A percentile compares a stretch with the other conserved stretches of the same genome.
Evolutionary conservation across 2,797 vertebrate genomes (phyloP).

Genomic region (Bradypodion pumilum): DNA sequence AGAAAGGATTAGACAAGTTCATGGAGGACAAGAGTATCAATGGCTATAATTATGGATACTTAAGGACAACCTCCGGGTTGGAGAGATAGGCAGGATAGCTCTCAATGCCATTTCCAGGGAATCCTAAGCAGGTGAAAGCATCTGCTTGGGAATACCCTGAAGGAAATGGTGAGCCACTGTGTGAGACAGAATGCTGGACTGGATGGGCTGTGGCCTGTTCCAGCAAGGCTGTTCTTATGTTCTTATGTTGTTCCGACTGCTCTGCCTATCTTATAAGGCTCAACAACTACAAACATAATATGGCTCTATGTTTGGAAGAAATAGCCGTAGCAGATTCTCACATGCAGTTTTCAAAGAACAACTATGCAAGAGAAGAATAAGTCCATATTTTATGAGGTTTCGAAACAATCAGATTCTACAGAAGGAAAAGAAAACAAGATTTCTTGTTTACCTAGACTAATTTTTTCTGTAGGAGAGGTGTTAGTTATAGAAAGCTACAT

Average conservation of each 20-base stretch:
- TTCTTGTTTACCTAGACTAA: background rate
- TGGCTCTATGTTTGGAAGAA: background rate
- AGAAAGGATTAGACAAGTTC: too few relatives aligned
- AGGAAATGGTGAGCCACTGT: too few relatives aligned
- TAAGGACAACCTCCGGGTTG: too few relatives aligned
- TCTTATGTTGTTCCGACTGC: background rate
- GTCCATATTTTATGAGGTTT: slow-evolving; percentile 38
- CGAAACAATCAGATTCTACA: slow-evolving; percentile 33
- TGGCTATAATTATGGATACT: too few relatives aligned
- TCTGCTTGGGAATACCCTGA: too few relatives aligned
- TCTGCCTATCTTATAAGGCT: background rate
- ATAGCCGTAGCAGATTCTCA: background rate
- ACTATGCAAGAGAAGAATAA: slow-evolving; percentile 15
- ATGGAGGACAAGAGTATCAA: too few relatives aligned
- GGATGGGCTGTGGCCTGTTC: too few relatives aligned
- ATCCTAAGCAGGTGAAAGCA: too few relatives aligned
- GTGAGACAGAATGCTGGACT: too few relatives aligned
- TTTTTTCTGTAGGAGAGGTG: background rate
- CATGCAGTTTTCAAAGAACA: slow-evolving; percentile 17
- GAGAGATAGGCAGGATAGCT: too few relatives aligned
- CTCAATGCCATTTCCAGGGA: too few relatives aligned
- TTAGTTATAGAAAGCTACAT: slow-evolving; percentile 29
- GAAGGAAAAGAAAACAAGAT: slow-evolving; percentile 31
- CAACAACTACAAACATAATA: background rate
- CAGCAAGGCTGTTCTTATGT: too few relatives aligned